These are phyloP conservation scores for Ctenicera cuprea DNA, from an alignment of 2,888 invertebrate species.

Conservation along the genomic window DNA sequence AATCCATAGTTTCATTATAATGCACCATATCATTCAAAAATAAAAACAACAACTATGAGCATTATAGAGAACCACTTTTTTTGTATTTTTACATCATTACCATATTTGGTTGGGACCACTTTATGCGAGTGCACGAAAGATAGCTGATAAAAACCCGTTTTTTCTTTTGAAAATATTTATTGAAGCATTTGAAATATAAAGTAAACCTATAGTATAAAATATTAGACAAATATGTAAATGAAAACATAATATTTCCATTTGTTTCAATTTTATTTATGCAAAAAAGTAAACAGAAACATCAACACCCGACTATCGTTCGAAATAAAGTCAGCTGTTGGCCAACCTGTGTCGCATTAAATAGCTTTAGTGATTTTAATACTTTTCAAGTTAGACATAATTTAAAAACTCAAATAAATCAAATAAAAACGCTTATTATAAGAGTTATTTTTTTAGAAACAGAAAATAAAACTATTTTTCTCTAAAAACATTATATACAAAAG, in stretches of 20 bases:
- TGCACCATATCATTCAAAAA: no score
- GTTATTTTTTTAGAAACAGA: slow-evolving; percentile 23
- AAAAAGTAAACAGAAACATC: not conserved
- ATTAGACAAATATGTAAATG: not conserved
- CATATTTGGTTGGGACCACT: slow-evolving; percentile 1
- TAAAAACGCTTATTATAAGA: not conserved
- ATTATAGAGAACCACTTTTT: no score
- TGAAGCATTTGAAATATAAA: slow-evolving; percentile 1
- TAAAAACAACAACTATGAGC: no score
- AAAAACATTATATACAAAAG: slow-evolving; percentile 23
- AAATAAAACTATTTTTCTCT: no score
- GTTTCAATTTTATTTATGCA: not conserved
- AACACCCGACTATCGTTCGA: no score
- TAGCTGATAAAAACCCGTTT: not conserved
- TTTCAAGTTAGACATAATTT: not conserved
- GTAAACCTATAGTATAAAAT: no score
- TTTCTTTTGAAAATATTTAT: not conserved
- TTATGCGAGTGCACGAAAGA: not conserved
- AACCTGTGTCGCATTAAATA: no score
- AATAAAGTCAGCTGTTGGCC: no score
- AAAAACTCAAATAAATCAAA: not conserved
- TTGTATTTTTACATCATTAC: not conserved
- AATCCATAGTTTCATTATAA: no score
- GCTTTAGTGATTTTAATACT: no score
- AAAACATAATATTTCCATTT: not conserved